Percentiles rank a stretch among this genome's conserved stretches.
Conservation (phyloP, 2,888 invertebrate species). For the Emmelina monodactyla region DNA sequence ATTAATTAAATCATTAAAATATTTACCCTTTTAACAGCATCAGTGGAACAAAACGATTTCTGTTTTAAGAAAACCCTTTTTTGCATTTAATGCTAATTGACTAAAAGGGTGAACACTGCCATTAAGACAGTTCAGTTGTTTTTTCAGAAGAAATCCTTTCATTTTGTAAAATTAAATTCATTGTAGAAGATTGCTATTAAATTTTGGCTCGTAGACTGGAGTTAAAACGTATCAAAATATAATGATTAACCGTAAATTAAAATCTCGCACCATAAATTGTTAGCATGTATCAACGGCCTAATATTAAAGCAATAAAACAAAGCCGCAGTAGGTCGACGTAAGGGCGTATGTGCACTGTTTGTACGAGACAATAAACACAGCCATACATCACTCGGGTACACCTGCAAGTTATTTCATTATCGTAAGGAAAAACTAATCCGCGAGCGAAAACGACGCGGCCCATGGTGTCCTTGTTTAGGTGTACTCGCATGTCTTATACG, state of each 20-base stretch:
- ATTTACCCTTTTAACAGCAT: too few relatives aligned
- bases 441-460: constrained; percentile 50
- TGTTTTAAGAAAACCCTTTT: too few relatives aligned
- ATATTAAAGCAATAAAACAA: constrained; percentile 16
- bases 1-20: too few relatives aligned
- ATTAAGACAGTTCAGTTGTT: too few relatives aligned
- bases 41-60: too few relatives aligned
- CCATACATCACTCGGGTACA: constrained; percentile 56
- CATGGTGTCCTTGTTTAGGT: constrained; percentile 37
- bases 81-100: too few relatives aligned
- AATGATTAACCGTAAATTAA: background rate
- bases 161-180: too few relatives aligned
- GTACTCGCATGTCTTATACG: constrained; percentile 35
- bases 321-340: constrained; percentile 4
- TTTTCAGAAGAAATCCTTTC: too few relatives aligned
- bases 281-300: background rate
- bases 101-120: too few relatives aligned
- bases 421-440: constrained; percentile 64
- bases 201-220: too few relatives aligned
- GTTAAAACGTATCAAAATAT: background rate
- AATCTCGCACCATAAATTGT: background rate
- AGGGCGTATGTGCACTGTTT: constrained; percentile 18
- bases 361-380: constrained; percentile 53
- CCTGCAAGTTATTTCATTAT: constrained; percentile 66
- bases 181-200: too few relatives aligned